These are phyloP conservation scores for Chlorops oryzae DNA, from an alignment of 1,140 invertebrate species.

Conservation along the genomic window DNA sequence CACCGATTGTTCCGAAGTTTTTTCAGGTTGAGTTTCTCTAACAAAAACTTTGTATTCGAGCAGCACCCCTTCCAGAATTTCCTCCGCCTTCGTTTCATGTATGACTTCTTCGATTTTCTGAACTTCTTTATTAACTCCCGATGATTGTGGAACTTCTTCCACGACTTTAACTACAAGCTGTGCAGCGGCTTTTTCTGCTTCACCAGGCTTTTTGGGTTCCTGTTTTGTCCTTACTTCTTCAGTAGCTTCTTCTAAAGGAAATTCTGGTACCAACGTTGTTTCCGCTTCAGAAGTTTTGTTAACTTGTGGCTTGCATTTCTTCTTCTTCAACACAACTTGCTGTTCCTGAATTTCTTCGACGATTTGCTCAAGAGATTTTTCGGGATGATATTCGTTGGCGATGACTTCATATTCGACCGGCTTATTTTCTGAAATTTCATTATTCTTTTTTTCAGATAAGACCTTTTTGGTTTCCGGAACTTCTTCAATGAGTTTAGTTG, in stretches of 20 bases:
- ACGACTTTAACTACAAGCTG: slow-evolving; percentile 6
- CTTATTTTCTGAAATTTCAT: no score
- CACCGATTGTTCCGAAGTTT: slow-evolving; percentile 13
- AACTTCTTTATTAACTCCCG: slow-evolving; percentile 26
- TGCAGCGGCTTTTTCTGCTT: slow-evolving; percentile 13
- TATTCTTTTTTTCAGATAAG: no score
- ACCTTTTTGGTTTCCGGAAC: no score
- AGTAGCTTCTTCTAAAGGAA: not conserved
- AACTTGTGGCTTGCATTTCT: not conserved
- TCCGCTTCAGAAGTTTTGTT: not conserved
- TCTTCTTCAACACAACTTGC: no score
- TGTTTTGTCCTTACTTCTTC: slow-evolving; percentile 4
- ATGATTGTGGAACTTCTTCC: slow-evolving; percentile 22
- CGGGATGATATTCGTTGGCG: slow-evolving; percentile 7
- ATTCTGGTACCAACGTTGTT: slow-evolving; percentile 1
- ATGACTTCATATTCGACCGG: slow-evolving; percentile 10
- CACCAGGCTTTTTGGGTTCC: slow-evolving; percentile 1
- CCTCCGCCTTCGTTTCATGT: slow-evolving; percentile 16
- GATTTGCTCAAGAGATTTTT: not conserved
- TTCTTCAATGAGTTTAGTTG: no score
- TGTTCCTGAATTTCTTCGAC: no score
- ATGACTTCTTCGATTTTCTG: slow-evolving; percentile 23
- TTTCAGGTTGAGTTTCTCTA: slow-evolving; percentile 25
- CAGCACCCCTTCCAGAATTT: slow-evolving; percentile 10
- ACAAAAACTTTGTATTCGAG: slow-evolving; percentile 26